Evolutionary conservation across 2,113 vertebrate species (phyloP).

Genomic region (Chaetodon trifascialis): DNA sequence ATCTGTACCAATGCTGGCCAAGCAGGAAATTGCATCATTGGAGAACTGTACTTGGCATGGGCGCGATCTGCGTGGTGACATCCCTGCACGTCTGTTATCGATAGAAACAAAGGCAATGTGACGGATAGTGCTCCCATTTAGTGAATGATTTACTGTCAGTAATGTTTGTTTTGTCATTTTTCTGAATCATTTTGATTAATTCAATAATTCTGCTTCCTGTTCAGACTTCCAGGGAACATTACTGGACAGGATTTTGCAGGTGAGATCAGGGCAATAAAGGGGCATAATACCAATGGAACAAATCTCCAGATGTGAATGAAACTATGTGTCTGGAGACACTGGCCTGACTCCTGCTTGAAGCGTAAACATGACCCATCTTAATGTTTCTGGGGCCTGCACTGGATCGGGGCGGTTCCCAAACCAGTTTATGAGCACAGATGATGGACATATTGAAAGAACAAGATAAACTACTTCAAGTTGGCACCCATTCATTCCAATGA

Average conservation of each 20-base stretch:
- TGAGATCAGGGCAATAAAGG: neutral
- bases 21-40: conserved; percentile 60
- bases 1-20: conserved; percentile 20
- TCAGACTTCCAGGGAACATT: neutral
- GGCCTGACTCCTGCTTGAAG: neutral
- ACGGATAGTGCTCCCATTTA: no score
- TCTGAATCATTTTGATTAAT: conserved; percentile 2
- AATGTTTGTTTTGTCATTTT: neutral
- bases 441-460: no score
- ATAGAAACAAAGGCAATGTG: neutral
- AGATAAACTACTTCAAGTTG: no score
- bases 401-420: no score
- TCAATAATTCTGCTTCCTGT: neutral
- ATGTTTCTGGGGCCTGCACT: no score
- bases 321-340: neutral
- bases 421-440: no score
- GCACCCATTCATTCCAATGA: no score
- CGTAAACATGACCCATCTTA: neutral
- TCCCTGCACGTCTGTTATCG: conserved; percentile 1
- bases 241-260: neutral
- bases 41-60: conserved; percentile 19
- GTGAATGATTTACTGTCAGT: no score
- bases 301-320: neutral
- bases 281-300: no score
- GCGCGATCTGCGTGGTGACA: neutral